Percentiles rank a stretch among this genome's conserved stretches.
phyloP scores from a whole-genome alignment of 2,113 vertebrate genomes.

The Macrotus californicus region DNA sequence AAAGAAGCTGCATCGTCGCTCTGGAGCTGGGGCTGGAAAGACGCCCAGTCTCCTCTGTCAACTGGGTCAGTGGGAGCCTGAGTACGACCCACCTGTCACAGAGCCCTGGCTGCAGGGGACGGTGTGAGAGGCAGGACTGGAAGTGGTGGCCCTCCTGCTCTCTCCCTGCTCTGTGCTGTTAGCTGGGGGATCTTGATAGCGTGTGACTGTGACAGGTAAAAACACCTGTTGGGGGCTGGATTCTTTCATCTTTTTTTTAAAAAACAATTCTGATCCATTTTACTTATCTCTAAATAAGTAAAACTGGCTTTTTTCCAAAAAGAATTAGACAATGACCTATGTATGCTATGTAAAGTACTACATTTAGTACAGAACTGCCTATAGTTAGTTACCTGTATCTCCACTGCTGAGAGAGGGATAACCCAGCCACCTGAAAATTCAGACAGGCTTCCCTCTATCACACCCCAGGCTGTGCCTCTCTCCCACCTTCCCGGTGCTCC shows the following conservation, averaged over 20 bases:
- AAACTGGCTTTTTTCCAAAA: neutral
- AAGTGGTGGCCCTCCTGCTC: neutral
- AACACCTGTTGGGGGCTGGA: neutral
- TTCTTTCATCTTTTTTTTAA: neutral
- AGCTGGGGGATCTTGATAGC: neutral
- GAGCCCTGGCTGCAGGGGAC: neutral
- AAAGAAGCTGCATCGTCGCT: neutral
- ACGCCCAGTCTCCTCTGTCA: neutral
- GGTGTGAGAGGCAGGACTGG: neutral
- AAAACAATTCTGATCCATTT: slow-evolving; percentile 7
- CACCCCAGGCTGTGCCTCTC: neutral
- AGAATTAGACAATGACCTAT: neutral
- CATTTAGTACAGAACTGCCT: neutral
- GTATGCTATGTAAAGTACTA: neutral
- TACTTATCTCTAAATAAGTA: slow-evolving; percentile 1
- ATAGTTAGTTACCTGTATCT: neutral
- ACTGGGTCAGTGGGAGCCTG: neutral
- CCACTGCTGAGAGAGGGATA: neutral
- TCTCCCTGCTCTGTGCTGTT: neutral
- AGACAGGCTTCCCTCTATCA: neutral
- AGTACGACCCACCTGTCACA: neutral
- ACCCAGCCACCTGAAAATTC: neutral
- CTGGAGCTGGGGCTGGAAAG: neutral
- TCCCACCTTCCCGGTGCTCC: neutral
- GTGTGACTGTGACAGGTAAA: neutral